These are phyloP conservation scores for Lottia gigantea DNA, from an alignment of 2,888 invertebrate species.

Conservation along the genomic window DNA sequence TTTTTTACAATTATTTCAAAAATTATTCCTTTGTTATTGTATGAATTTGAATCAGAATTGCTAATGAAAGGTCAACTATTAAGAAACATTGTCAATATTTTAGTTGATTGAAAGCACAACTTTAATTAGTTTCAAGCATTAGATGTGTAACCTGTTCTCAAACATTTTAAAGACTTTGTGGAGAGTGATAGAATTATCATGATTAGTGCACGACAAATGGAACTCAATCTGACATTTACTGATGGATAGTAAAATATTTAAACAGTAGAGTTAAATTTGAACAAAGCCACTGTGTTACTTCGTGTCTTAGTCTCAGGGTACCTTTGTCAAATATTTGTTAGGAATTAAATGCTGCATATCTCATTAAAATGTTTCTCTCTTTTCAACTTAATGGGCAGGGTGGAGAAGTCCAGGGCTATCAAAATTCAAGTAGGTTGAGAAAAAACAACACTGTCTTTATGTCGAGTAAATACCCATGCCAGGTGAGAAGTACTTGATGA, in stretches of 20 bases:
- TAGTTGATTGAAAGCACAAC: no score
- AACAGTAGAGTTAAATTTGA: conserved; percentile 3
- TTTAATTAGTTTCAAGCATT: no score
- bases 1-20: no score
- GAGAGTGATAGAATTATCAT: not conserved
- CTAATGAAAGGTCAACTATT: no score
- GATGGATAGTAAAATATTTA: conserved; percentile 2
- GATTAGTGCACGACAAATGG: conserved; percentile 1
- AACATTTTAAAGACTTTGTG: not conserved
- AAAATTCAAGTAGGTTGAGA: not conserved
- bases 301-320: not conserved
- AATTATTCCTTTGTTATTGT: no score
- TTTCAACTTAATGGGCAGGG: not conserved
- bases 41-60: no score
- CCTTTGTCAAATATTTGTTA: not conserved
- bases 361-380: not conserved
- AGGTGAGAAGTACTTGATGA: not conserved
- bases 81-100: no score
- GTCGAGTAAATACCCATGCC: not conserved
- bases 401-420: not conserved
- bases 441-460: not conserved
- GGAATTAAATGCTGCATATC: not conserved
- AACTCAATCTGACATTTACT: not conserved
- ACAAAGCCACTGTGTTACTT: conserved; percentile 3
- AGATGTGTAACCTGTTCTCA: no score